Conservation (phyloP, 2,888 invertebrate genomes). For the Oscheius sp. region DNA sequence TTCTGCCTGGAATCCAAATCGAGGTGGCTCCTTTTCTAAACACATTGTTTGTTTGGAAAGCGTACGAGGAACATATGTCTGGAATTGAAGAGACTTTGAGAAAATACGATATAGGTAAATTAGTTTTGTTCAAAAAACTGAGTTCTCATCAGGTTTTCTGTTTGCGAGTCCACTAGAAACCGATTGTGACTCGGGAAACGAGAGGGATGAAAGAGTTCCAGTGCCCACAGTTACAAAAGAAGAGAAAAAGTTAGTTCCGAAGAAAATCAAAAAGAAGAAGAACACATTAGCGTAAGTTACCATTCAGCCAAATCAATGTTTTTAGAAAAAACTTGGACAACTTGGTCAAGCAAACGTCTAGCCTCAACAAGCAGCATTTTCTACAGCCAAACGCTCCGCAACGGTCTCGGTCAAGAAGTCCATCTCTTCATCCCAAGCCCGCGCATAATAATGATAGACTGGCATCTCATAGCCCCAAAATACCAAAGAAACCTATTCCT, state of each 20-base stretch:
- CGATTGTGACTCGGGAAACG: constrained; percentile 12
- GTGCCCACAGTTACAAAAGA: constrained; percentile 10
- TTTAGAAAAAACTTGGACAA: constrained; percentile 31
- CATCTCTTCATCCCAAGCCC: constrained; percentile 6
- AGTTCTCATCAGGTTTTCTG: neutral
- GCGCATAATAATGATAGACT: neutral
- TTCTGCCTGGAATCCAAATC: constrained; percentile 58
- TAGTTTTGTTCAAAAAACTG: neutral
- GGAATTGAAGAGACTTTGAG: constrained; percentile 40
- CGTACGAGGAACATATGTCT: constrained; percentile 38
- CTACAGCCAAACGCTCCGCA: neutral
- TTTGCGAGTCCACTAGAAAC: constrained; percentile 3
- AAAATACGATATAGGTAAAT: constrained; percentile 43
- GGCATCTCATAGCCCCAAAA: constrained; percentile 10
- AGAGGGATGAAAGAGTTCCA: neutral
- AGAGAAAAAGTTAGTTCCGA: constrained; percentile 10
- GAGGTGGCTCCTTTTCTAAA: constrained; percentile 56
- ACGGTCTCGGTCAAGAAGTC: neutral
- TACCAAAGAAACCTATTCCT: neutral
- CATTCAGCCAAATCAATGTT: neutral
- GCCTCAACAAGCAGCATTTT: neutral
- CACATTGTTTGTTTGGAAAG: constrained; percentile 45
- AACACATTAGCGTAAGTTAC: constrained; percentile 17
- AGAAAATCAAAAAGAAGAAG: constrained; percentile 4
- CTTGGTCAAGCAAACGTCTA: constrained; percentile 17